phyloP scores from a whole-genome alignment of 2,888 invertebrate genomes.

The Ptilodon capucinus region DNA sequence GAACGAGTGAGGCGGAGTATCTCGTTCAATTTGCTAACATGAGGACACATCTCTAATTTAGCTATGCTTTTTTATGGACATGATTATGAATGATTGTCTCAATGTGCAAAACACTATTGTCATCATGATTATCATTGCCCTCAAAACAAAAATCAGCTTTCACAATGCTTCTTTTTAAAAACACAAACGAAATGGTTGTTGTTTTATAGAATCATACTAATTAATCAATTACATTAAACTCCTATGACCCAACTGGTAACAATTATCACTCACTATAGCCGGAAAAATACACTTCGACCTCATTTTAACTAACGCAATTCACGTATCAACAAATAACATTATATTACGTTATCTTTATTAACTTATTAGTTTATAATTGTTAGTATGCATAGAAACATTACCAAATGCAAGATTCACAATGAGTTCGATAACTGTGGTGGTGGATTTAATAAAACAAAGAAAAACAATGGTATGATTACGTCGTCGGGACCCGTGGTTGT shows the following conservation, averaged over 20 bases:
- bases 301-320: slow-evolving; percentile 48
- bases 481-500: slow-evolving; percentile 33
- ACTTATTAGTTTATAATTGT: slow-evolving; percentile 32
- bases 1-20: no score
- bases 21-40: no score
- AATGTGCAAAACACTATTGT: no score
- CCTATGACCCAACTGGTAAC: neutral
- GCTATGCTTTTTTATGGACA: no score
- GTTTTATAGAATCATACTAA: no score
- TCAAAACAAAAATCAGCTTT: no score
- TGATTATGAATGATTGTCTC: no score
- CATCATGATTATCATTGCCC: no score
- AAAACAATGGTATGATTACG: slow-evolving; percentile 39
- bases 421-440: slow-evolving; percentile 8
- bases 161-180: no score
- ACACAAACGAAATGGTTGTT: no score
- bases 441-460: slow-evolving; percentile 14
- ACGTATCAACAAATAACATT: slow-evolving; percentile 34
- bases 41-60: no score
- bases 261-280: slow-evolving; percentile 41
- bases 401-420: slow-evolving; percentile 5
- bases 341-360: neutral
- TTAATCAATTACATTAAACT: neutral
- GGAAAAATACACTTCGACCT: slow-evolving; percentile 60
- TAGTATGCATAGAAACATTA: slow-evolving; percentile 9